Conservation (phyloP, 2,113 vertebrate genomes). For the Antennarius striatus region DNA sequence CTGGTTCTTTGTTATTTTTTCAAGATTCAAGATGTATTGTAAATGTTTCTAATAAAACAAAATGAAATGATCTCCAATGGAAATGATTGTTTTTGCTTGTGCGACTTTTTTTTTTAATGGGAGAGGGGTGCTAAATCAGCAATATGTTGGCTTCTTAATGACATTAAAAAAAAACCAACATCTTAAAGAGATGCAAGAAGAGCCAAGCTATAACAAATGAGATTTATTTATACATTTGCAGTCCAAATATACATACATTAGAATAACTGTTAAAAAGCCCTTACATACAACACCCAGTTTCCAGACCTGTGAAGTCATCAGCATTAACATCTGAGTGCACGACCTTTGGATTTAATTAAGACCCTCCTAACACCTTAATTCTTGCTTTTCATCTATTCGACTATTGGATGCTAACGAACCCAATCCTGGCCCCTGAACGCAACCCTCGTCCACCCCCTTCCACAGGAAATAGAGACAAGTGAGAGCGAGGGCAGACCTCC, state of each 20-base stretch:
- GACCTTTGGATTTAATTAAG: conserved; percentile 62
- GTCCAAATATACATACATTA: conserved; percentile 76
- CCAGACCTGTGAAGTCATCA: conserved; percentile 53
- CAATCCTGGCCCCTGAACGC: conserved; percentile 30
- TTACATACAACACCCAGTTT: conserved; percentile 60
- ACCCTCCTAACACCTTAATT: conserved; percentile 27
- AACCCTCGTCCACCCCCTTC: conserved; percentile 7
- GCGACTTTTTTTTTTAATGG: not conserved
- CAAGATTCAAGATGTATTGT: conserved; percentile 84
- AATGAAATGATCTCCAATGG: conserved; percentile 71
- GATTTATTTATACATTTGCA: conserved; percentile 72
- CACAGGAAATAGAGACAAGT: conserved; percentile 51
- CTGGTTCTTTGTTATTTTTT: conserved; percentile 83
- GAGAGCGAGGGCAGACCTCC: conserved; percentile 49
- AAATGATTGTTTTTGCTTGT: conserved; percentile 1
- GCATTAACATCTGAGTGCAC: conserved; percentile 44
- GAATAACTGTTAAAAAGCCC: conserved; percentile 65
- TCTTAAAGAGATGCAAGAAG: conserved; percentile 11
- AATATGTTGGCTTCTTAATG: no score
- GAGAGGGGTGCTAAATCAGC: no score
- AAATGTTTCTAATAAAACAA: conserved; percentile 88
- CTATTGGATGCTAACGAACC: conserved; percentile 54
- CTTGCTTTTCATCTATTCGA: conserved; percentile 46
- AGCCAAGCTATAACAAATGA: conserved; percentile 64
- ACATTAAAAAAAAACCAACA: not conserved